Conservation (phyloP, 2,888 invertebrate genomes). For the Drosophila lacicola region DNA sequence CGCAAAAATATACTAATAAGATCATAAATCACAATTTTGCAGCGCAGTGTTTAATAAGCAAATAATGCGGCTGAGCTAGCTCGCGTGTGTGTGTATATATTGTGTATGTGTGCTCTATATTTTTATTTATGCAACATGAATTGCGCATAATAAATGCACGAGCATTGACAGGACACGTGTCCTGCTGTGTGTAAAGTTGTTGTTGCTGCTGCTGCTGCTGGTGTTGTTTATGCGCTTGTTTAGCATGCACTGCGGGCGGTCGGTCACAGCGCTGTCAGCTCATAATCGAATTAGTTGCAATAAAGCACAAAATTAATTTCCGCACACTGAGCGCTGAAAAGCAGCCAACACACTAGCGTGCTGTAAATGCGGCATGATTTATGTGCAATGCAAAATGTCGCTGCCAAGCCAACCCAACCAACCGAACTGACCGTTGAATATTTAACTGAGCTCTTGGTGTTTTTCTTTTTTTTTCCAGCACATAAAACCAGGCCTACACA, state of each 20-base stretch:
- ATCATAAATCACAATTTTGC: constrained; percentile 57
- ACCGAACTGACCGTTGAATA: constrained; percentile 20
- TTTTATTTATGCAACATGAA: constrained; percentile 28
- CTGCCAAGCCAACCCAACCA: not conserved
- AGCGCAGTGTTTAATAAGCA: constrained; percentile 56
- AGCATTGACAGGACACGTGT: constrained; percentile 27
- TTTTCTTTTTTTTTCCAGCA: constrained; percentile 56
- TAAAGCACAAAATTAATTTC: constrained; percentile 79
- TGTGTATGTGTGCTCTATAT: not conserved
- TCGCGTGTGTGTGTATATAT: constrained; percentile 21
- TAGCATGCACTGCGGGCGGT: constrained; percentile 37
- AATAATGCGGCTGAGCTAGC: constrained; percentile 41
- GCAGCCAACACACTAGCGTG: constrained; percentile 25
- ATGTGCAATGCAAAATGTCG: constrained; percentile 22
- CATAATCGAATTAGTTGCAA: constrained; percentile 78
- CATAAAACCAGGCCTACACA: constrained; percentile 49
- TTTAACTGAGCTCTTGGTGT: constrained; percentile 14
- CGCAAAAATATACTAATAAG: constrained; percentile 45
- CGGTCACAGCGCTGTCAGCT: constrained; percentile 24
- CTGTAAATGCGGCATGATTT: constrained; percentile 37
- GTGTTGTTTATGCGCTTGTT: constrained; percentile 33
- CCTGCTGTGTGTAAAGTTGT: constrained; percentile 30
- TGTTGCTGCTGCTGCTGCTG: constrained; percentile 9
- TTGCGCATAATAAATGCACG: constrained; percentile 36
- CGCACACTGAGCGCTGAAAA: constrained; percentile 51